phyloP scores from a whole-genome alignment of 1,140 invertebrate genomes.

The Plectrocnemia conspersa region DNA sequence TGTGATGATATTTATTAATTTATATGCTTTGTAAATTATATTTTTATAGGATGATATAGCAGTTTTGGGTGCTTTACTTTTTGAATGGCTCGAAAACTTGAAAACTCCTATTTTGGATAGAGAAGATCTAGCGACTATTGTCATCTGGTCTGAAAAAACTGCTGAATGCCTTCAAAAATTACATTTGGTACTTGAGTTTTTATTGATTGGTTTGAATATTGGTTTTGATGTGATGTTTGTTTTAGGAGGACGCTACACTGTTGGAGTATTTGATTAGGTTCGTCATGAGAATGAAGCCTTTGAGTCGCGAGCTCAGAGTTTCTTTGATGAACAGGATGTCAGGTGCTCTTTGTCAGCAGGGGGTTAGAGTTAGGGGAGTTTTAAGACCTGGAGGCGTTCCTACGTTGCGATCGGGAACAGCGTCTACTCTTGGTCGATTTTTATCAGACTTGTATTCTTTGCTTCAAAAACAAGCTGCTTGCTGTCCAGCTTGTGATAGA shows the following conservation, averaged over 20 bases:
- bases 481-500: conserved; percentile 15
- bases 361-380: conserved; percentile 51
- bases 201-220: neutral
- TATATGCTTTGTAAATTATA: neutral
- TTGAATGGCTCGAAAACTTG: conserved; percentile 67
- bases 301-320: conserved; percentile 53
- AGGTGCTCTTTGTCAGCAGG: conserved; percentile 63
- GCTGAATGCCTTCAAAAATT: conserved; percentile 60
- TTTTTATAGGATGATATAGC: conserved; percentile 51
- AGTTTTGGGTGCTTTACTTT: conserved; percentile 59
- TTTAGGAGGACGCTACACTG: conserved; percentile 60
- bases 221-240: conserved; percentile 32
- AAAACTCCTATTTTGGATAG: conserved; percentile 62
- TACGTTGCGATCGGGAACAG: conserved; percentile 26
- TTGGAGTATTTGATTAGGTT: conserved; percentile 72
- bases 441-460: conserved; percentile 18
- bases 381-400: conserved; percentile 47
- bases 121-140: conserved; percentile 65
- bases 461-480: conserved; percentile 5
- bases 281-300: conserved; percentile 60
- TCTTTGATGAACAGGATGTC: conserved; percentile 59
- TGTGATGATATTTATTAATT: neutral
- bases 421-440: conserved; percentile 36
- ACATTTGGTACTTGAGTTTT: conserved; percentile 49
- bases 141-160: conserved; percentile 54